Conservation (phyloP, 2,797 vertebrate species). For the Brachyrhaphis roseni region DNA sequence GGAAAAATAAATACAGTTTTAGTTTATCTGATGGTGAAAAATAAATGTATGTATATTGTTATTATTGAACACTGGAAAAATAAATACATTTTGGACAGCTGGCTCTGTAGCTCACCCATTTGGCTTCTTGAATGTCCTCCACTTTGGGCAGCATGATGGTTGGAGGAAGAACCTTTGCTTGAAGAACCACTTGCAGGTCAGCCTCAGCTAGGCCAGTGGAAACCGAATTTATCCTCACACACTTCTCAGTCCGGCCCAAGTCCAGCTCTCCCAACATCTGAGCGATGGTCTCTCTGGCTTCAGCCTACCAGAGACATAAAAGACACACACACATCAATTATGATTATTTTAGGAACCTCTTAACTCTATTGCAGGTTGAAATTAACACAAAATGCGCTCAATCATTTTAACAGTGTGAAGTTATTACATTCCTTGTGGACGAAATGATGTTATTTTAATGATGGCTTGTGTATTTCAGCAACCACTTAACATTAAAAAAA, state of each 20-base stretch:
- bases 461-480: background rate
- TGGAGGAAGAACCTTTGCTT: constrained; percentile 86
- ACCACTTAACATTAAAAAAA: background rate
- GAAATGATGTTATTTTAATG: background rate
- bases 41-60: background rate
- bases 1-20: background rate
- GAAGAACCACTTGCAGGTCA: constrained; percentile 88
- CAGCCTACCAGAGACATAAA: constrained; percentile 75
- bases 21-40: background rate
- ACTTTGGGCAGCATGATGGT: constrained; percentile 98
- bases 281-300: constrained; percentile 87
- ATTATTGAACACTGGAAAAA: background rate
- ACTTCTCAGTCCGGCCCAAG: constrained; percentile 90
- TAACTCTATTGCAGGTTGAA: background rate
- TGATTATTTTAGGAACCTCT: constrained; percentile 2
- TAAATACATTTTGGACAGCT: background rate
- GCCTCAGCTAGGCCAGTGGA: constrained; percentile 91
- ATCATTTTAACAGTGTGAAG: constrained; percentile 1
- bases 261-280: constrained; percentile 87
- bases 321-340: background rate
- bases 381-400: background rate
- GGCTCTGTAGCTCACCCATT: constrained; percentile 84
- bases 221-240: constrained; percentile 94
- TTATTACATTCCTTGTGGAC: background rate
- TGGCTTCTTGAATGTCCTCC: constrained; percentile 88